Base-by-base conservation (phyloP, 92 coral and sea anemone species). In the Bergia sp. region DNA sequence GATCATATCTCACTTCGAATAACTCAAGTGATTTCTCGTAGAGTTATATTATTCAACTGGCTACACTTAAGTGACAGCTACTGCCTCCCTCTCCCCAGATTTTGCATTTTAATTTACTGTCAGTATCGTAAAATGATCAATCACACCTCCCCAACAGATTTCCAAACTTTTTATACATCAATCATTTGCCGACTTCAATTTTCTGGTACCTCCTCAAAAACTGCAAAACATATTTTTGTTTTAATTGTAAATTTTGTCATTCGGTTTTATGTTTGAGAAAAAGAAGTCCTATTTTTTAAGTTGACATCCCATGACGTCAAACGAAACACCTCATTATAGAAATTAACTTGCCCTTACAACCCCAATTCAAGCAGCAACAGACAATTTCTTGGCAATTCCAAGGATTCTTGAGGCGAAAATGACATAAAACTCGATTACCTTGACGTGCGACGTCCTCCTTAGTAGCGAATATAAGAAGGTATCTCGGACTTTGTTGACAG, bases 401-500 rank as follows among this genome's bases (percentile, higher is more conserved):
- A 61, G 69, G 67, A 29, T 61, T 10, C 38, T 20, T 71, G 15
- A 23, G 29, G 38, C 29, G 40, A 71, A 38, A 20, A 79, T 7
- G 45, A 74, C 47, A 74, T 20, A 37, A 78, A 78, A 21, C 41
- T 8, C 5, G 16, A 40, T 43, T 47, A 83, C 87, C 87, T 72
- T 44, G 65, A 29, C 61, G 78, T 71, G 87, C 49, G 1, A 37
- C 20, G 42, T 84, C 79, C 3, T 71, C 79, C 45, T 71, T 49
- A n/a, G 44, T 69, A 9, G 87, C 87, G 57, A 82, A 82, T 20
- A 82, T 82, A 40, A 82, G 74, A 65, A 39, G 71, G 76, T 82
- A 82, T 65, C 86, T 84, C 23, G 87, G 87, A 69, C 87, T 84
- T 67, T 21, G 87, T 40, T 84, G 87, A 37, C 87, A 84, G 38